Evolutionary conservation across 2,888 invertebrate species (phyloP), one percentile per base, ranked within the genome.

Genomic region (Leptopilina myrica): DNA sequence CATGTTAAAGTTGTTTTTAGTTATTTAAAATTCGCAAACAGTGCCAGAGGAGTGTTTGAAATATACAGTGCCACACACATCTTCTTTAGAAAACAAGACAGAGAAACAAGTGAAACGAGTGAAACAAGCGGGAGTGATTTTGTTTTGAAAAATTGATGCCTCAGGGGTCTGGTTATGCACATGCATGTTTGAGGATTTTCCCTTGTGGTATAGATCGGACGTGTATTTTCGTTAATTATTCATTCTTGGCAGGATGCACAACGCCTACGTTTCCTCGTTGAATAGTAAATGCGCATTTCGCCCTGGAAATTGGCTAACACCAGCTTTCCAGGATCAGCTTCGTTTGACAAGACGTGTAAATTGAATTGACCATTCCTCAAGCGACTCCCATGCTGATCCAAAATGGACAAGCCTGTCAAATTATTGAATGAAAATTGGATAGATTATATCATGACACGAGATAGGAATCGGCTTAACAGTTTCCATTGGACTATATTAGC

Each of bases 181-280:
- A 73, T 73, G 56, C 73, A 73, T 56, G 73, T 73, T 73, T 73
- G 33, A 73, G 11, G 33, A 73, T 73, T 53, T 73, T 73, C 73
- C 73, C 56, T n/a, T 56, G 73, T 56, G 73, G 53, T 56, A 56
- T 40, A 73, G 73, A 59, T 73, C 56, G 56, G 73, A 73, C 82
- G 79, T 77, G 80, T 81, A 78, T 82, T 82, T 82, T 82, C 82
- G 82, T 83, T 83, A 83, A 81, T 82, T 81, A 83, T 80, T 81
- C 80, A 81, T 83, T 79, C 79, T 76, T 79, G 73, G 78, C 81
- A 78, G 76, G 79, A 81, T 81, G 79, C 33, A 8, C 78, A 76
- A 76, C 76, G 79, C 80, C 78, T 82, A 77, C 78, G 67, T 78
- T 79, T 79, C 76, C 78, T 79, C 69, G 76, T 59, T 78, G 78